A percentile compares a stretch with the other conserved stretches of the same genome.
These are phyloP conservation scores for Aldrovandia affinis DNA, from an alignment of 2,797 vertebrate genomes.

Conservation along the genomic window DNA sequence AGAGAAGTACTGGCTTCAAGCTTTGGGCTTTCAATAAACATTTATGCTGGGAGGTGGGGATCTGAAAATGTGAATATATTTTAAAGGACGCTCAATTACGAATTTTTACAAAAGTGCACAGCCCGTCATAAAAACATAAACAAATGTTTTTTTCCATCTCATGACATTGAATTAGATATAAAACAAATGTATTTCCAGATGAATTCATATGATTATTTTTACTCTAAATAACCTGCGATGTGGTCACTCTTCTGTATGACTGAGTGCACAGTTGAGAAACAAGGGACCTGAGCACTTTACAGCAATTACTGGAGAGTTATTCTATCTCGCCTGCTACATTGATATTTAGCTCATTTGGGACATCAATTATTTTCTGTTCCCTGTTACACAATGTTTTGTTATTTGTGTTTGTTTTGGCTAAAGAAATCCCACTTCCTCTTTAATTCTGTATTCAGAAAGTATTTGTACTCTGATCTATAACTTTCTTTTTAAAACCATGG, in stretches of 20 bases:
- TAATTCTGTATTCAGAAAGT: neutral
- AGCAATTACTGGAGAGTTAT: neutral
- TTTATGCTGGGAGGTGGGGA: neutral
- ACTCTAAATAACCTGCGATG: slow-evolving; percentile 10
- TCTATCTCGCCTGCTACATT: slow-evolving; percentile 22
- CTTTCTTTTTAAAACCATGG: neutral
- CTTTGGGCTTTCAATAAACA: neutral
- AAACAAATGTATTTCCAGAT: slow-evolving; percentile 22
- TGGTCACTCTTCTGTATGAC: neutral
- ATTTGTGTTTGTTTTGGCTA: neutral
- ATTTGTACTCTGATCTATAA: neutral
- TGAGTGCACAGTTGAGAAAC: slow-evolving; percentile 3
- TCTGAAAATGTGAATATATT: neutral
- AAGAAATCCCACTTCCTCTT: neutral
- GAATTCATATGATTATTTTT: neutral
- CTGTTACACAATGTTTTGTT: neutral
- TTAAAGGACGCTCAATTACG: neutral
- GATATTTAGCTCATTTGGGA: slow-evolving; percentile 72
- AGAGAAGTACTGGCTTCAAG: neutral
- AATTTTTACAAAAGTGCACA: neutral
- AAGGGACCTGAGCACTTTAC: neutral
- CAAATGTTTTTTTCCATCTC: neutral
- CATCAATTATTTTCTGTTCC: slow-evolving; percentile 27
- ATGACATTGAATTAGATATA: slow-evolving; percentile 1
- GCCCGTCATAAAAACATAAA: neutral